Percentiles rank a stretch among this genome's conserved stretches.
phyloP scores from a whole-genome alignment of 2,888 invertebrate genomes.

The Habroteleia sp. region DNA sequence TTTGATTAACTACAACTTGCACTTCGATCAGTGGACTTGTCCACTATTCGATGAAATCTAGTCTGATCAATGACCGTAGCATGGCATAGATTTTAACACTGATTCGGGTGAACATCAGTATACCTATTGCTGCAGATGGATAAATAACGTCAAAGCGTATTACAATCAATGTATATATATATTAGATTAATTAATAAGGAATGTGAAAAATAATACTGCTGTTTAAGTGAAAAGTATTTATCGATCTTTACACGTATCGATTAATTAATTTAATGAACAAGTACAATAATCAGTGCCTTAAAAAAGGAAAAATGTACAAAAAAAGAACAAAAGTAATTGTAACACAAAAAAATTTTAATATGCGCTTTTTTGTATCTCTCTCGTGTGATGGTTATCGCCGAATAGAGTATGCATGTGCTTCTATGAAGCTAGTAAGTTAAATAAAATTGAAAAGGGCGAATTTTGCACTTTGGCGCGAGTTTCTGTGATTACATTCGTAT shows the following conservation, averaged over 20 bases:
- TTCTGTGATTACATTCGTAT: slow-evolving; percentile 42
- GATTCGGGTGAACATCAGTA: slow-evolving; percentile 35
- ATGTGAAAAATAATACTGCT: background rate
- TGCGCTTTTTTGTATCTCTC: slow-evolving; percentile 13
- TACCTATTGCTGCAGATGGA: background rate
- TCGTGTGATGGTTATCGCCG: slow-evolving; percentile 7
- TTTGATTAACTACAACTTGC: slow-evolving; percentile 32
- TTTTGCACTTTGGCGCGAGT: slow-evolving; percentile 19
- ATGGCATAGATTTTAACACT: slow-evolving; percentile 25
- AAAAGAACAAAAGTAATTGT: slow-evolving; percentile 16
- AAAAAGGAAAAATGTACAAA: slow-evolving; percentile 8
- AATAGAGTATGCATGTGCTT: slow-evolving; percentile 42
- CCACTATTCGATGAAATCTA: slow-evolving; percentile 42
- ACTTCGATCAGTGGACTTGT: slow-evolving; percentile 12
- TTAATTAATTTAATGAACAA: slow-evolving; percentile 7
- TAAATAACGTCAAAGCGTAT: slow-evolving; percentile 6
- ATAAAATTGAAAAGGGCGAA: background rate
- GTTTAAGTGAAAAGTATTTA: slow-evolving; percentile 15
- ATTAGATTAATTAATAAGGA: slow-evolving; percentile 43
- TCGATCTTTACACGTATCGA: background rate
- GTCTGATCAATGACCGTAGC: slow-evolving; percentile 33
- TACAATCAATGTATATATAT: slow-evolving; percentile 42
- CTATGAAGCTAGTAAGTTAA: slow-evolving; percentile 45
- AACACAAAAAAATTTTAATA: slow-evolving; percentile 1
- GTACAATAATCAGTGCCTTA: slow-evolving; percentile 20